phyloP scores from a whole-genome alignment of 2,113 vertebrate species.

The Hyla sarda region DNA sequence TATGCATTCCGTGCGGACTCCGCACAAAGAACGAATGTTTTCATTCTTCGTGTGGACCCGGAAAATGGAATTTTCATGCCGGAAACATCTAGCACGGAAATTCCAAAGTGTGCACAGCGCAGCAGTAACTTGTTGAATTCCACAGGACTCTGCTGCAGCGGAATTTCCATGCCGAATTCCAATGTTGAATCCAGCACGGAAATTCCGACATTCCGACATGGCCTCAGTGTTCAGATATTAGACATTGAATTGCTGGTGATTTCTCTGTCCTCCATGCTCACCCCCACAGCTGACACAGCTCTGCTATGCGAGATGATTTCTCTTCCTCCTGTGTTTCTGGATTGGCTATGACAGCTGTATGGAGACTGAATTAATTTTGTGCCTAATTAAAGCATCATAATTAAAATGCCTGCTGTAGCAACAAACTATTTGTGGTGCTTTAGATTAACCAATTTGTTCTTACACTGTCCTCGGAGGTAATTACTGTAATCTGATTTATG shows the following conservation, averaged over 20 bases:
- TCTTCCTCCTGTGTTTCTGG: neutral
- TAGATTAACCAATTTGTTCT: constrained; percentile 58
- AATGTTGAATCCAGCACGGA: too few species aligned
- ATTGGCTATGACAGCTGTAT: constrained; percentile 53
- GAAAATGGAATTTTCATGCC: too few species aligned
- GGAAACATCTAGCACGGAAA: too few species aligned
- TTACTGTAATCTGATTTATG: constrained; percentile 59
- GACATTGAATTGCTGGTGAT: neutral
- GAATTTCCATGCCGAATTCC: too few species aligned
- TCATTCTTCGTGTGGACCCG: too few species aligned
- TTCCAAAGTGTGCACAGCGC: too few species aligned
- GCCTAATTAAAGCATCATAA: constrained; percentile 59
- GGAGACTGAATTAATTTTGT: constrained; percentile 55
- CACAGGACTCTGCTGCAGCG: too few species aligned
- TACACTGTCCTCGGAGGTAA: constrained; percentile 56
- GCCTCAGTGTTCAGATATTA: neutral
- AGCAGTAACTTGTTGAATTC: too few species aligned
- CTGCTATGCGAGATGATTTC: constrained; percentile 8
- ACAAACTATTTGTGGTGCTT: constrained; percentile 57
- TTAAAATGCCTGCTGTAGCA: constrained; percentile 53
- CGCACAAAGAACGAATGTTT: too few species aligned
- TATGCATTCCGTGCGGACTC: too few species aligned
- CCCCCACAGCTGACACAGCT: neutral
- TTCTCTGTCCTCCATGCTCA: neutral
- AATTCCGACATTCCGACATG: too few species aligned